A percentile compares a stretch with the other conserved stretches of the same genome.
phyloP scores from a whole-genome alignment of 1,140 invertebrate genomes.

The Bombus fervidus region DNA sequence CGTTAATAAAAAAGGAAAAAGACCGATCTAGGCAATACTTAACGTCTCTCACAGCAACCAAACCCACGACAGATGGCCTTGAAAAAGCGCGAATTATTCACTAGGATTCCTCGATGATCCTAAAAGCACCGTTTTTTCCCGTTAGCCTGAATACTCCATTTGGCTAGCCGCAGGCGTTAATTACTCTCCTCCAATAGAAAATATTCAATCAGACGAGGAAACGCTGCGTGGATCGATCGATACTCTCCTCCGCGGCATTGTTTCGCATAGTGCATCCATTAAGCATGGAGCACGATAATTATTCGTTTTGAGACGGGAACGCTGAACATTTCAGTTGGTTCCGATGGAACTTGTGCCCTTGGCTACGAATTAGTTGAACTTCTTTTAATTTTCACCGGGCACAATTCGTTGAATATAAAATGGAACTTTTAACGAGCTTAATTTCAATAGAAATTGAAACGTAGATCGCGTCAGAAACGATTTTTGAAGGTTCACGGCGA shows the following conservation, averaged over 20 bases:
- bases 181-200: slow-evolving; percentile 26
- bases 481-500: not conserved
- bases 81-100: slow-evolving; percentile 13
- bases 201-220: slow-evolving; percentile 33
- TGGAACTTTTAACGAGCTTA: not conserved
- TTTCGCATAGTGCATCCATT: slow-evolving; percentile 12
- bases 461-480: not conserved
- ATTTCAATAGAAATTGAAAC: not conserved
- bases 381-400: not conserved
- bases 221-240: slow-evolving; percentile 2
- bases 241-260: slow-evolving; percentile 4
- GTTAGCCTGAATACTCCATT: slow-evolving; percentile 2
- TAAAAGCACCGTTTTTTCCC: not conserved
- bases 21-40: no score
- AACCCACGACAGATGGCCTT: not conserved
- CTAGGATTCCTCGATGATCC: not conserved
- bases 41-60: no score
- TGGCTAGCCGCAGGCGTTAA: slow-evolving; percentile 20
- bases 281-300: slow-evolving; percentile 16
- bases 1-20: no score
- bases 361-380: not conserved
- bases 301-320: not conserved
- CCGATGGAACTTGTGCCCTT: not conserved
- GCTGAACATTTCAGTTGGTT: no score
- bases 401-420: not conserved